These are phyloP conservation scores for Batillaria attramentaria DNA, from an alignment of 1,140 invertebrate genomes.

Conservation along the genomic window DNA sequence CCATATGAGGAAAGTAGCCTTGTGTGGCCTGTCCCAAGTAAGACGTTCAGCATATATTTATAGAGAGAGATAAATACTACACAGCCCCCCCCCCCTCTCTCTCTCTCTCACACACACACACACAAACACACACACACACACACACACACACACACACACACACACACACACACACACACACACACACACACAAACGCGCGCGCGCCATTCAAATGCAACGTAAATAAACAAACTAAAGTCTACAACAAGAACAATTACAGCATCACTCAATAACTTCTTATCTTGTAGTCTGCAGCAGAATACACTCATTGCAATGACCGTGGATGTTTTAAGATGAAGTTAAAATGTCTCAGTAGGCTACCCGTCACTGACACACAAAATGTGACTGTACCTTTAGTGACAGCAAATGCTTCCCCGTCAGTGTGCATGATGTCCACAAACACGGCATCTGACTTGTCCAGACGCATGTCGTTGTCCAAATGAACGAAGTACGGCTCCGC, in stretches of 20 bases:
- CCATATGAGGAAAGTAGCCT: not conserved
- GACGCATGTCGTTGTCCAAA: constrained; percentile 82
- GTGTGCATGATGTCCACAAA: constrained; percentile 83
- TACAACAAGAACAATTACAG: too few species aligned
- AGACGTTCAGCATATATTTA: not conserved
- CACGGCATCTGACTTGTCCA: constrained; percentile 89
- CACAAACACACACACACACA: not conserved
- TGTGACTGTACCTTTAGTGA: not conserved
- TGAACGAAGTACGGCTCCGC: constrained; percentile 92
- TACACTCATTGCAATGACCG: too few species aligned
- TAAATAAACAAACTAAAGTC: not conserved
- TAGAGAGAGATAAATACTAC: not conserved
- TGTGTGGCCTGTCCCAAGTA: too few species aligned
- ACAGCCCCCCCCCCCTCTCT: too few species aligned
- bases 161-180: not conserved
- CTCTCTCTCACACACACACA: not conserved
- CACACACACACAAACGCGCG: not conserved
- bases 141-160: not conserved
- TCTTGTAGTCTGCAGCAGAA: too few species aligned
- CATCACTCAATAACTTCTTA: too few species aligned
- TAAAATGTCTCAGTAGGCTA: not conserved
- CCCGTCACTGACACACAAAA: not conserved
- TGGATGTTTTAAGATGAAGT: not conserved
- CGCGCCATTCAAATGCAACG: not conserved
- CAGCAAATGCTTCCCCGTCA: constrained; percentile 76